Conservation (phyloP, 92 coral and sea anemone genomes). For the Phenganax stokvisi region DNA sequence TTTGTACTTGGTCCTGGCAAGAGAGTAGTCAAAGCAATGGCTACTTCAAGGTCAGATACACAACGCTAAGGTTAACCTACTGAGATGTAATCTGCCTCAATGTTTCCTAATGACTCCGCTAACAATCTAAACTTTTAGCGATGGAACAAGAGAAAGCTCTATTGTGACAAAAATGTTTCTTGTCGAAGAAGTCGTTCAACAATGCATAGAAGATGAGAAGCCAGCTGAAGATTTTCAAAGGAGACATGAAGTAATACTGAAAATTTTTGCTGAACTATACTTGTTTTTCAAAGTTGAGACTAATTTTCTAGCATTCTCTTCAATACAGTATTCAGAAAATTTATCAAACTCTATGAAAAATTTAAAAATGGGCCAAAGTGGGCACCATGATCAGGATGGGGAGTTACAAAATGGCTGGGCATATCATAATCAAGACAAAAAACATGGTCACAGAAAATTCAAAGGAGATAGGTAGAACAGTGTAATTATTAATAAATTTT, state of each 20-base stretch:
- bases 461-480: constrained; percentile 16
- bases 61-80: background rate
- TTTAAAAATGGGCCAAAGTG: background rate
- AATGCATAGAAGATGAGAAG: constrained; percentile 42
- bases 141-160: constrained; percentile 95
- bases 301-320: constrained; percentile 10
- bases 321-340: background rate
- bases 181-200: constrained; percentile 59
- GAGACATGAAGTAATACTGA: constrained; percentile 45
- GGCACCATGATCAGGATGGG: background rate
- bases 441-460: background rate
- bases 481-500: background rate
- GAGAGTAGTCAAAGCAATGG: constrained; percentile 91
- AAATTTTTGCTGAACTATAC: too few species aligned
- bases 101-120: background rate
- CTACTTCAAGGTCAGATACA: constrained; percentile 58
- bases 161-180: constrained; percentile 82
- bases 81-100: too few species aligned
- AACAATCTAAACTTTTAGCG: constrained; percentile 26
- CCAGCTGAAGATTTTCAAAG: constrained; percentile 46
- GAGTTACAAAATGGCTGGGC: constrained; percentile 33
- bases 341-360: constrained; percentile 19
- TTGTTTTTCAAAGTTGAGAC: too few species aligned
- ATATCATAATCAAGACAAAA: constrained; percentile 1
- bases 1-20: constrained; percentile 92